These are phyloP conservation scores for Sphaerophoria rueppellii DNA, from an alignment of 2,888 invertebrate species.

Conservation along the genomic window DNA sequence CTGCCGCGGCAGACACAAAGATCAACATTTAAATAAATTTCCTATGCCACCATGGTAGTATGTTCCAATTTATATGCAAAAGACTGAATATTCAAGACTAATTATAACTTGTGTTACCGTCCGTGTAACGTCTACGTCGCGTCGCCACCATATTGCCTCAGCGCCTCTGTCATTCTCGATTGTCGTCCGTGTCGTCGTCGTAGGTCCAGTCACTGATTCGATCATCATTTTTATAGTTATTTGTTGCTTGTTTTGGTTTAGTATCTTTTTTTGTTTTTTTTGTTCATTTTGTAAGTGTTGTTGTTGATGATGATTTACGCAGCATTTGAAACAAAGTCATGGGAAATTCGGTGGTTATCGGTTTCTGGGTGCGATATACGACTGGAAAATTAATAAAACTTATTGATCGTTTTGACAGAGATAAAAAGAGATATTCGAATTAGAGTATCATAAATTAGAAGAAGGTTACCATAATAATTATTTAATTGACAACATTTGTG, in stretches of 20 bases:
- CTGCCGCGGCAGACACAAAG: constrained; percentile 70
- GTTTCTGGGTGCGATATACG: constrained; percentile 67
- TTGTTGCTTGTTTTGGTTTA: constrained; percentile 66
- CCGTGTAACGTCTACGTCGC: background rate
- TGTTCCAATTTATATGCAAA: constrained; percentile 71
- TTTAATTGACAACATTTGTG: constrained; percentile 47
- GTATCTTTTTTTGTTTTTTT: constrained; percentile 3
- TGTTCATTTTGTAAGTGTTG: constrained; percentile 20
- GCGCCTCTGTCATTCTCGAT: too few relatives aligned
- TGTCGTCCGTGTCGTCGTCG: background rate
- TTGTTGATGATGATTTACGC: constrained; percentile 50
- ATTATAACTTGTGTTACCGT: constrained; percentile 49
- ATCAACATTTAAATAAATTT: constrained; percentile 61
- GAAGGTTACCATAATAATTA: constrained; percentile 67
- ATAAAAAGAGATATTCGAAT: constrained; percentile 65
- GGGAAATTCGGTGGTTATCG: constrained; percentile 64
- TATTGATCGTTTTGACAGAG: constrained; percentile 58
- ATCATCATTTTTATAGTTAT: constrained; percentile 36
- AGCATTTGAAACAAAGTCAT: constrained; percentile 52
- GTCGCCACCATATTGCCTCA: background rate
- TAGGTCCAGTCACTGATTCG: constrained; percentile 39
- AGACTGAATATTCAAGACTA: constrained; percentile 71
- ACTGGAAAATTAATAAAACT: constrained; percentile 65
- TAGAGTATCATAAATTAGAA: constrained; percentile 57
- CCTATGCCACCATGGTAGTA: constrained; percentile 69